Evolutionary conservation across 2,113 vertebrate species (phyloP).

Genomic region (Podarcis raffonei): DNA sequence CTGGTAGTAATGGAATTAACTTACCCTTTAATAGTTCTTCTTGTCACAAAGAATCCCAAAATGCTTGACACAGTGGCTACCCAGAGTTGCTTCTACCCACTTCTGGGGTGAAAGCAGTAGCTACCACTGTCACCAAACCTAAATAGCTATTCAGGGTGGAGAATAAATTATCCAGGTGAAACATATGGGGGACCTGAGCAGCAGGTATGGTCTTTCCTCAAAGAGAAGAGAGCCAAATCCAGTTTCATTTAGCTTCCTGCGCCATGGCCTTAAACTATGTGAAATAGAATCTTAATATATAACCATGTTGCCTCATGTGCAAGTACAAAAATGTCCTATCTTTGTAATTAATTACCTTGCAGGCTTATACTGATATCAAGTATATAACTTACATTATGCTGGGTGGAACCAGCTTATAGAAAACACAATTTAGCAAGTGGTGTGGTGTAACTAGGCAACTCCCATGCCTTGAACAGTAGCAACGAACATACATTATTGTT

Average conservation of each 20-base stretch:
- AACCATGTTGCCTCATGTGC: neutral
- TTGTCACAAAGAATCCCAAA: slow-evolving; percentile 18
- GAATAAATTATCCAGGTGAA: slow-evolving; percentile 8
- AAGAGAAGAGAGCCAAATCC: neutral
- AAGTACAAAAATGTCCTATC: neutral
- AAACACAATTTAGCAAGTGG: neutral
- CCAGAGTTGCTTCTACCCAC: slow-evolving; percentile 22
- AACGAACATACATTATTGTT: neutral
- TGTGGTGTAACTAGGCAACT: neutral
- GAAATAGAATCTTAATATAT: neutral
- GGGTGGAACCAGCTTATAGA: no score
- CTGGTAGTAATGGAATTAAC: slow-evolving; percentile 47
- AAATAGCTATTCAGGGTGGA: neutral
- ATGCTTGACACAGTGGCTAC: slow-evolving; percentile 36
- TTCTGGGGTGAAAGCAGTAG: slow-evolving; percentile 21
- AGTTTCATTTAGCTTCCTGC: neutral
- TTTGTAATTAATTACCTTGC: neutral
- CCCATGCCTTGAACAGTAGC: neutral
- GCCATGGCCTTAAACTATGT: neutral
- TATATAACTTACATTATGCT: neutral
- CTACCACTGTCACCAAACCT: neutral
- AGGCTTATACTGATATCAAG: neutral
- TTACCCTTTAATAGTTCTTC: slow-evolving; percentile 47
- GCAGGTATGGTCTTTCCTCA: neutral
- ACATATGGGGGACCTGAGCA: neutral